Percentiles rank a stretch among this genome's conserved stretches.
phyloP scores from a whole-genome alignment of 2,797 vertebrate species.

The Sandelia bainsii region DNA sequence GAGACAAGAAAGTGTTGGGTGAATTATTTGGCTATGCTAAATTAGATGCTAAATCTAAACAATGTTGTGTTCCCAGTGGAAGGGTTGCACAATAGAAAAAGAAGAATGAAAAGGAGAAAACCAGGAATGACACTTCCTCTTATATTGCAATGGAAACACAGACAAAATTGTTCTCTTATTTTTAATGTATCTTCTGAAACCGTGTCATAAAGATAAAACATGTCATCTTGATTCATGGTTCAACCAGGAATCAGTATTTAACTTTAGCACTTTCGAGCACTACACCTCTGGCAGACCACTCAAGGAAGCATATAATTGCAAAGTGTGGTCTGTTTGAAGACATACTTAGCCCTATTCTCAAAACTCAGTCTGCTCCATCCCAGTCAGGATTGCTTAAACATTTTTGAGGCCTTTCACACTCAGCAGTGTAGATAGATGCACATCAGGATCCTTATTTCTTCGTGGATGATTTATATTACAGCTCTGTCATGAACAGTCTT shows the following conservation, averaged over 20 bases:
- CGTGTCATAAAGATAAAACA: conserved; percentile 23
- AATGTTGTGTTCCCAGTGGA: conserved; percentile 12
- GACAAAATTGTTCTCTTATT: conserved; percentile 4
- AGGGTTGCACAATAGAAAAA: conserved; percentile 3
- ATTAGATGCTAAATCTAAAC: conserved; percentile 4
- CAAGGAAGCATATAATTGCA: conserved; percentile 45
- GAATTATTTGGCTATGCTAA: neutral
- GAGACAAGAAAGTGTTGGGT: neutral
- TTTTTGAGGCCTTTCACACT: conserved; percentile 10
- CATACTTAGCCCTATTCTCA: conserved; percentile 13
- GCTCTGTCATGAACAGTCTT: conserved; percentile 10
- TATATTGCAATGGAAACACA: conserved; percentile 20
- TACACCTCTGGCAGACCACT: conserved; percentile 26
- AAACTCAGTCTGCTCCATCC: conserved; percentile 30
- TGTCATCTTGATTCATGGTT: conserved; percentile 20
- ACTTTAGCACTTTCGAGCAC: conserved; percentile 20
- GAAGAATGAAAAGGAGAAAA: neutral
- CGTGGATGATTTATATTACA: conserved; percentile 25
- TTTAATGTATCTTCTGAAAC: conserved; percentile 16
- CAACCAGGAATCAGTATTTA: conserved; percentile 26
- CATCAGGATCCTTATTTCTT: conserved; percentile 44
- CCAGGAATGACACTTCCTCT: neutral
- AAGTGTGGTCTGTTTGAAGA: conserved; percentile 63
- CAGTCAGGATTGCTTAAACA: conserved; percentile 25
- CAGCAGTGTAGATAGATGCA: conserved; percentile 25